These are phyloP conservation scores for Paradoxurus hermaphroditus DNA, from an alignment of 2,113 vertebrate genomes.

Conservation along the genomic window DNA sequence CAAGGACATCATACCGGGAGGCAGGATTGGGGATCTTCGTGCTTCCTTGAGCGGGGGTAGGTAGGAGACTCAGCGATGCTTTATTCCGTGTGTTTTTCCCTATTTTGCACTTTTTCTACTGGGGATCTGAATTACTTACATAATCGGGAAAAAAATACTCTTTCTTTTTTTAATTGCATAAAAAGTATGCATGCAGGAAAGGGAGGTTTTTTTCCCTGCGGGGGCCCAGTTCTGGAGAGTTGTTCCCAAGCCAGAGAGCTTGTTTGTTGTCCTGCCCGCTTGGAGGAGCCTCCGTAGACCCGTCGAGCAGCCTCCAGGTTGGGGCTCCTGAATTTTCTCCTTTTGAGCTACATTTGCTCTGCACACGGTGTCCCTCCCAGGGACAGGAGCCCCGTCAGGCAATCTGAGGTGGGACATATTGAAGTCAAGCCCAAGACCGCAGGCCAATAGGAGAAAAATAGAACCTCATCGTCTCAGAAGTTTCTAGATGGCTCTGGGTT, in stretches of 20 bases:
- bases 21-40: accelerated
- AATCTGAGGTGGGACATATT: neutral
- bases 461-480: neutral
- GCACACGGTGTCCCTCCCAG: neutral
- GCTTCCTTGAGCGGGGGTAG: neutral
- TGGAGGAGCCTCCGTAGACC: neutral
- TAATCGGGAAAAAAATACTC: neutral
- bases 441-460: neutral
- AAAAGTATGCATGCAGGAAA: neutral
- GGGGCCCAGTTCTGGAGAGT: no score
- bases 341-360: neutral
- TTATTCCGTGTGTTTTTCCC: neutral
- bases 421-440: accelerated
- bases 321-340: neutral
- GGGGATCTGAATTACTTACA: neutral
- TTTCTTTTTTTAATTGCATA: neutral
- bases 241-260: no score
- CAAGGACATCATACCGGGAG: accelerated
- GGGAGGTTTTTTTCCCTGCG: neutral
- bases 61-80: neutral
- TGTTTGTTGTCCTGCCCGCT: neutral
- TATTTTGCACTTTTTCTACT: neutral
- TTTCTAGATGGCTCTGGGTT: neutral
- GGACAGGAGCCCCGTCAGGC: neutral
- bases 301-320: accelerated